These are phyloP conservation scores for Isaurus tuberculatus DNA, from an alignment of 92 coral and sea anemone genomes.

Conservation along the genomic window DNA sequence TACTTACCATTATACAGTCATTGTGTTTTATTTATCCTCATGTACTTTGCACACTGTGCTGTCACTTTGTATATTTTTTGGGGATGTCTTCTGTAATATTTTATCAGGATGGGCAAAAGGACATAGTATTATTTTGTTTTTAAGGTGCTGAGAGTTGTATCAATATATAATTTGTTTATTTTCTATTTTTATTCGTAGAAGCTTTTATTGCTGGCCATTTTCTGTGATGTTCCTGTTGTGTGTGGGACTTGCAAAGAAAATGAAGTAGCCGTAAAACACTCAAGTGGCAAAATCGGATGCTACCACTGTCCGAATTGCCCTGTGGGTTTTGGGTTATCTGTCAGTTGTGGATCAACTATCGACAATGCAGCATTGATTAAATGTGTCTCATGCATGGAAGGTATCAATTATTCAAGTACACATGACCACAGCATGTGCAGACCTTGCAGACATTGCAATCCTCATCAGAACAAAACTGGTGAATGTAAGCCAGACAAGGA, in stretches of 20 bases:
- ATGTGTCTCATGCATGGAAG: slow-evolving; percentile 1
- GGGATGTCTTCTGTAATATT: too few species aligned
- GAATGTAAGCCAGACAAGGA: slow-evolving; percentile 11
- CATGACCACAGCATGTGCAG: slow-evolving; percentile 34
- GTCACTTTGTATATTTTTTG: too few species aligned
- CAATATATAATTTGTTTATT: too few species aligned
- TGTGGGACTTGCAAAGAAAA: background rate
- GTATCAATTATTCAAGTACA: slow-evolving; percentile 1
- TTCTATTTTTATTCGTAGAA: background rate
- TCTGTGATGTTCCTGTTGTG: background rate
- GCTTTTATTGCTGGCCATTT: background rate
- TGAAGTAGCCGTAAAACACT: background rate
- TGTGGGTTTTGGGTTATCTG: background rate
- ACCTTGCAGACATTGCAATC: slow-evolving; percentile 19
- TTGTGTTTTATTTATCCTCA: too few species aligned
- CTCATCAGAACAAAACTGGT: slow-evolving; percentile 33
- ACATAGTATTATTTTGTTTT: too few species aligned
- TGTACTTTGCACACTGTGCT: too few species aligned
- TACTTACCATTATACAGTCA: too few species aligned
- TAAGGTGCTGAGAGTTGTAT: too few species aligned
- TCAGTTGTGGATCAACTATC: slow-evolving; percentile 17
- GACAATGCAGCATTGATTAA: background rate
- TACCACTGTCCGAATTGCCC: slow-evolving; percentile 6
- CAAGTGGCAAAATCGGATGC: background rate
- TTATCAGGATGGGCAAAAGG: too few species aligned